phyloP scores from a whole-genome alignment of 2,888 invertebrate species.

The Aleiodes alternator region DNA sequence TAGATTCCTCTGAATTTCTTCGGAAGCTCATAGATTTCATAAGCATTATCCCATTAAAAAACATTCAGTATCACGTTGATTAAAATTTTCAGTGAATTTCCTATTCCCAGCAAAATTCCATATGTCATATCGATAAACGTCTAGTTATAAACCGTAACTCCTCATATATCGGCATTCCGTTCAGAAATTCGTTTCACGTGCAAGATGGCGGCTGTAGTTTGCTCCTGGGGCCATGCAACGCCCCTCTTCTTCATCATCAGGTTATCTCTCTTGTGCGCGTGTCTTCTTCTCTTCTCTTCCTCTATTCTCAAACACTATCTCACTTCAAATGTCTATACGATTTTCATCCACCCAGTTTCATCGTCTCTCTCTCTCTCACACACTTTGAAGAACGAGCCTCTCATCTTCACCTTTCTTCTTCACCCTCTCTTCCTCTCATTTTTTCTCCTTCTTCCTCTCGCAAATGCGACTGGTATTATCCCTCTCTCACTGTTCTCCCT shows the following conservation, averaged over 20 bases:
- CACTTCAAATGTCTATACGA: neutral
- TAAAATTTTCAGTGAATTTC: too few species aligned
- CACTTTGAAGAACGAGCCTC: constrained; percentile 3
- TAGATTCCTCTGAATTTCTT: too few species aligned
- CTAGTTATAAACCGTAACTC: neutral
- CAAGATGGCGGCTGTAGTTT: constrained; percentile 75
- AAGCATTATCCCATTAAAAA: too few species aligned
- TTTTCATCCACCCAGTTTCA: constrained; percentile 14
- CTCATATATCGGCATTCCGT: constrained; percentile 58
- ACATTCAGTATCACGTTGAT: too few species aligned
- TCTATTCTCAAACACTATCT: constrained; percentile 41
- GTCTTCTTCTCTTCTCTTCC: constrained; percentile 45
- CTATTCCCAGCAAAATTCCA: neutral
- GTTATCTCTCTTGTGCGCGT: constrained; percentile 47
- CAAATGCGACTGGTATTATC: constrained; percentile 34
- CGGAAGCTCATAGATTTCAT: too few species aligned
- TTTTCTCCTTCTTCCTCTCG: constrained; percentile 20
- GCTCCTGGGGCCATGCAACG: constrained; percentile 67
- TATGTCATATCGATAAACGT: neutral
- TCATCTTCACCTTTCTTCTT: constrained; percentile 43
- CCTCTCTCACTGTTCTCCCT: constrained; percentile 48
- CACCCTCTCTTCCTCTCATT: constrained; percentile 16
- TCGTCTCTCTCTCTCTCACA: constrained; percentile 31
- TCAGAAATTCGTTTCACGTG: constrained; percentile 72
- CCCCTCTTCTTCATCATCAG: constrained; percentile 59